These are phyloP conservation scores for Lithodes maja DNA, from an alignment of 2,888 invertebrate species.

Conservation along the genomic window DNA sequence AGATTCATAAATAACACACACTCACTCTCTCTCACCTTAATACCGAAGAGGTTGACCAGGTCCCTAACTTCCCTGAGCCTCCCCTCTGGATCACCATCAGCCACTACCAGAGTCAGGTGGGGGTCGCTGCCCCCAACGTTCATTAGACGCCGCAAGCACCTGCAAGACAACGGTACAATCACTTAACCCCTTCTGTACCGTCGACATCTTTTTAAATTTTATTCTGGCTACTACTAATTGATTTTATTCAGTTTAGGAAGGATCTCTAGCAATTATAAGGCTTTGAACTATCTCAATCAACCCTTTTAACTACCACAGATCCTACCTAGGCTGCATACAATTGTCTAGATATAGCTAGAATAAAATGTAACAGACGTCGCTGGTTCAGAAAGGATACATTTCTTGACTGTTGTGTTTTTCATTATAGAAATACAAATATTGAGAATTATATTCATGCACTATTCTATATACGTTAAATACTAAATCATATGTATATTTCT, in stretches of 20 bases:
- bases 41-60: conserved; percentile 43
- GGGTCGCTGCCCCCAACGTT: conserved; percentile 26
- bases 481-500: too few relatives aligned
- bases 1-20: too few relatives aligned
- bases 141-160: conserved; percentile 47
- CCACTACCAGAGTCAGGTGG: conserved; percentile 39
- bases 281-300: too few relatives aligned
- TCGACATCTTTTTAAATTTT: too few relatives aligned
- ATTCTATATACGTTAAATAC: not conserved
- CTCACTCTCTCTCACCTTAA: conserved; percentile 29
- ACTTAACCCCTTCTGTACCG: not conserved
- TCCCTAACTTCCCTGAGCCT: conserved; percentile 40
- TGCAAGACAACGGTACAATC: not conserved
- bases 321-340: too few relatives aligned
- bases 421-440: not conserved
- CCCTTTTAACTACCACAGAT: too few relatives aligned
- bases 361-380: not conserved
- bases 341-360: too few relatives aligned
- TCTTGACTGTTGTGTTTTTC: not conserved
- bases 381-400: not conserved
- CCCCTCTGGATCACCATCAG: conserved; percentile 36
- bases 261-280: too few relatives aligned
- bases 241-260: too few relatives aligned
- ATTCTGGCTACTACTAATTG: too few relatives aligned
- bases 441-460: not conserved